Evolutionary conservation across 2,113 vertebrate species (phyloP).

Genomic region (Phasianus colchicus): DNA sequence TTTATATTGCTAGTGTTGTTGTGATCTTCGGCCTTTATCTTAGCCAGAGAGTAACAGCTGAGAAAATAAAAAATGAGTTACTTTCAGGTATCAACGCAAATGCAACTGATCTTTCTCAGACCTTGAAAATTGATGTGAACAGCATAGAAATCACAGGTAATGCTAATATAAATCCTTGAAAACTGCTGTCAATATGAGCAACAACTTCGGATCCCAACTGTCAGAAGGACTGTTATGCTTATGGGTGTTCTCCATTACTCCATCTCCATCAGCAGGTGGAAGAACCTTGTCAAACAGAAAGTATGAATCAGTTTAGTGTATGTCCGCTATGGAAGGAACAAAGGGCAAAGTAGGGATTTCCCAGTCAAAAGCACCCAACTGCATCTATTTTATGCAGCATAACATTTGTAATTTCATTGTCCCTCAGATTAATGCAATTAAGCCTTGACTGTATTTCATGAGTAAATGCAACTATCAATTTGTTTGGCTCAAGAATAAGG

Average conservation of each 20-base stretch:
- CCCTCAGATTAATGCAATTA: not conserved
- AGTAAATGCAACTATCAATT: not conserved
- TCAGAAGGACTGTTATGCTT: not conserved
- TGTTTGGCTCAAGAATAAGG: not conserved
- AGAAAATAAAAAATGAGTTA: slow-evolving; percentile 71
- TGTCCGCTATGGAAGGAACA: not conserved
- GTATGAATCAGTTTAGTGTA: not conserved
- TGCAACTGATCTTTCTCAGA: slow-evolving; percentile 52
- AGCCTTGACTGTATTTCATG: not conserved
- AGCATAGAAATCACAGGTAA: slow-evolving; percentile 81
- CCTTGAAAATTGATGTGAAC: slow-evolving; percentile 74
- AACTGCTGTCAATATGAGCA: not conserved
- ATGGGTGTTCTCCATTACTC: not conserved
- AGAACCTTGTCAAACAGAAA: not conserved
- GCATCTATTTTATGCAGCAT: not conserved
- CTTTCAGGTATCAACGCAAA: slow-evolving; percentile 65
- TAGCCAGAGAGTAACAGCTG: slow-evolving; percentile 41
- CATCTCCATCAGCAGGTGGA: not conserved
- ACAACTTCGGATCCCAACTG: not conserved
- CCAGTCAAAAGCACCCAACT: not conserved
- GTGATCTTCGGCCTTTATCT: slow-evolving; percentile 76
- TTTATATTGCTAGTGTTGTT: slow-evolving; percentile 64
- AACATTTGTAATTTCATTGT: not conserved
- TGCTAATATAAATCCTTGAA: not conserved
- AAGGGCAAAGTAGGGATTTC: not conserved